Evolutionary conservation across 2,797 vertebrate species (phyloP).

Genomic region (Naso thynnoides): DNA sequence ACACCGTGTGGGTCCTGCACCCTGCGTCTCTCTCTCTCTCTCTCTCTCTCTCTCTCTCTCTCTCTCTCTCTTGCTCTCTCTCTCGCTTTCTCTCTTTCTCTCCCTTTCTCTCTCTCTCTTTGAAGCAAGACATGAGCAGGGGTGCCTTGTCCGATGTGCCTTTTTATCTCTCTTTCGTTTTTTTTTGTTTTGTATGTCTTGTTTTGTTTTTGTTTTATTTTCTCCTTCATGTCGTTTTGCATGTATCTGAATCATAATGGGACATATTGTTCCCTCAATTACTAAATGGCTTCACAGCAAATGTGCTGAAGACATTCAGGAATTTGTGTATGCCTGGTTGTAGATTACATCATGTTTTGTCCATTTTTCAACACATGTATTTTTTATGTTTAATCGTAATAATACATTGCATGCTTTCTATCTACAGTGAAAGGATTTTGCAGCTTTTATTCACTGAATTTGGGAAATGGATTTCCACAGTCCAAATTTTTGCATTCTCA

Average conservation of each 20-base stretch:
- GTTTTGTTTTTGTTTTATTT: no score
- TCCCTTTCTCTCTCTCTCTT: constrained; percentile 59
- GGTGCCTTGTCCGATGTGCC: constrained; percentile 79
- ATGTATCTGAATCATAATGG: constrained; percentile 82
- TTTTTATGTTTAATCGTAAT: constrained; percentile 16
- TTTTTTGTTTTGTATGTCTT: no score
- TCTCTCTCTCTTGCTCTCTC: constrained; percentile 42
- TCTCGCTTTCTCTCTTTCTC: constrained; percentile 60
- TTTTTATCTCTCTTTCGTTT: constrained; percentile 63
- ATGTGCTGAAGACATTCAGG: constrained; percentile 50
- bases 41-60: constrained; percentile 59
- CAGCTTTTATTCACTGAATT: constrained; percentile 18
- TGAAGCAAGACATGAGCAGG: constrained; percentile 82
- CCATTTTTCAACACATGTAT: constrained; percentile 17
- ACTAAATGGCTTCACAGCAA: constrained; percentile 64
- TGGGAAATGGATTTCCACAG: not conserved
- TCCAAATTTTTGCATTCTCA: not conserved
- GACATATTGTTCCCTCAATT: constrained; percentile 75
- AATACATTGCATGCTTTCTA: constrained; percentile 31
- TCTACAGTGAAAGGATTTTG: constrained; percentile 19
- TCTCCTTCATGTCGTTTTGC: constrained; percentile 63
- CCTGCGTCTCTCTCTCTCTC: constrained; percentile 73
- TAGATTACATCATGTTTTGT: constrained; percentile 49
- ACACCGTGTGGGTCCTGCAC: constrained; percentile 88
- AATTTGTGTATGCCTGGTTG: constrained; percentile 49